Percentiles rank a stretch among this genome's conserved stretches.
Evolutionary conservation across 92 coral and sea anemone species (phyloP).

Genomic region (Epizoanthus ramosus): DNA sequence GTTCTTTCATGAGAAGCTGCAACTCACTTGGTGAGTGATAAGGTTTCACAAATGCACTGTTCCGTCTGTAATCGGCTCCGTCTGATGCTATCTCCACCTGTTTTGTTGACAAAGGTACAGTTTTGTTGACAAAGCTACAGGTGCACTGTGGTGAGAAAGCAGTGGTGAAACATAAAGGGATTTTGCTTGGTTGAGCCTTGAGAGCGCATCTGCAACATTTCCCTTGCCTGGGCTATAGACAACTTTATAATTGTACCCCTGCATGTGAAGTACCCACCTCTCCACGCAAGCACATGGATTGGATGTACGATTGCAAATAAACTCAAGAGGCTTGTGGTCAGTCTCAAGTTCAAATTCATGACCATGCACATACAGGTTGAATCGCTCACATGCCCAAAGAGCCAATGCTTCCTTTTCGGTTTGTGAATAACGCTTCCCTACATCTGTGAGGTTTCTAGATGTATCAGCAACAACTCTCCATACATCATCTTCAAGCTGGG

Average conservation of each 20-base stretch:
- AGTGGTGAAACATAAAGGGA: too few species aligned
- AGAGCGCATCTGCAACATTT: slow-evolving; percentile 22
- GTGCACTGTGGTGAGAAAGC: too few species aligned
- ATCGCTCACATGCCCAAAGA: slow-evolving; percentile 50
- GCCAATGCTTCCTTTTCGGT: slow-evolving; percentile 58
- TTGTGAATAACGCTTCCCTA: slow-evolving; percentile 45
- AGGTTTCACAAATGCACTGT: not conserved
- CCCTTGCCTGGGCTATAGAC: slow-evolving; percentile 39
- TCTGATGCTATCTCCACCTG: slow-evolving; percentile 42
- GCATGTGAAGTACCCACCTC: slow-evolving; percentile 36
- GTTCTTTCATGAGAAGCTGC: not conserved
- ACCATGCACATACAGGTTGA: slow-evolving; percentile 56
- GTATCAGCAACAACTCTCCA: slow-evolving; percentile 56
- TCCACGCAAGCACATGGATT: slow-evolving; percentile 29
- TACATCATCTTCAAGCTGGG: slow-evolving; percentile 42
- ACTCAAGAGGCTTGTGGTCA: slow-evolving; percentile 58
- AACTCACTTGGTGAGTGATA: not conserved
- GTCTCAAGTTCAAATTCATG: slow-evolving; percentile 55
- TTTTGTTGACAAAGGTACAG: slow-evolving; percentile 41
- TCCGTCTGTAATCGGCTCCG: not conserved
- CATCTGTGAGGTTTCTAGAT: slow-evolving; percentile 52
- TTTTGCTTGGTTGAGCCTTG: slow-evolving; percentile 45
- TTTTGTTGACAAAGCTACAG: too few species aligned
- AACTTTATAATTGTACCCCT: slow-evolving; percentile 38
- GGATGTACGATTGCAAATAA: slow-evolving; percentile 32